Percentiles rank a stretch among this genome's conserved stretches.
Conservation (phyloP, 2,888 invertebrate genomes). For the Lypha dubia region DNA sequence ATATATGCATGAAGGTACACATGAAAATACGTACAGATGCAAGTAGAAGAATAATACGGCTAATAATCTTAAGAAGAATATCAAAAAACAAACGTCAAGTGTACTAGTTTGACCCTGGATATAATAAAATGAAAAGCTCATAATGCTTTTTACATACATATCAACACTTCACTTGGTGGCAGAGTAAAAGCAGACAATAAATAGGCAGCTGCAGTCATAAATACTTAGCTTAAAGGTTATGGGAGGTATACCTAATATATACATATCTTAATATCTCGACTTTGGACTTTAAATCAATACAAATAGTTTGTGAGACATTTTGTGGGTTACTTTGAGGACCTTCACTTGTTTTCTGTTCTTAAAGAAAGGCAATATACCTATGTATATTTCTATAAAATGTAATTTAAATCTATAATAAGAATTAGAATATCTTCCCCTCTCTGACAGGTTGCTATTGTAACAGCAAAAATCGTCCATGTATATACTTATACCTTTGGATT, state of each 20-base stretch:
- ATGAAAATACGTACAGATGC: neutral
- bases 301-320: no score
- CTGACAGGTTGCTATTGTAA: conserved; percentile 8
- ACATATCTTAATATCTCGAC: neutral
- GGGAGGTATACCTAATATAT: conserved; percentile 15
- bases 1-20: neutral
- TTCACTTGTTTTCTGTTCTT: neutral
- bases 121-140: conserved; percentile 47
- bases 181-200: conserved; percentile 40
- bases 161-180: conserved; percentile 43
- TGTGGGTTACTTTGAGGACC: no score
- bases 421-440: neutral
- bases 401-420: neutral
- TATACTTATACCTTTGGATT: neutral
- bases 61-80: conserved; percentile 61
- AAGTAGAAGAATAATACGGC: conserved; percentile 49
- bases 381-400: no score
- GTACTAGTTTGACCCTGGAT: conserved; percentile 68
- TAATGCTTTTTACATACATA: conserved; percentile 26
- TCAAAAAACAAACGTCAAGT: conserved; percentile 56
- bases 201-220: conserved; percentile 19
- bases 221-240: neutral
- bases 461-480: conserved; percentile 16
- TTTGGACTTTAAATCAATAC: neutral
- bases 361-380: no score